These are phyloP conservation scores for Globicephala melas DNA, from an alignment of 2,113 vertebrate genomes.

Conservation along the genomic window DNA sequence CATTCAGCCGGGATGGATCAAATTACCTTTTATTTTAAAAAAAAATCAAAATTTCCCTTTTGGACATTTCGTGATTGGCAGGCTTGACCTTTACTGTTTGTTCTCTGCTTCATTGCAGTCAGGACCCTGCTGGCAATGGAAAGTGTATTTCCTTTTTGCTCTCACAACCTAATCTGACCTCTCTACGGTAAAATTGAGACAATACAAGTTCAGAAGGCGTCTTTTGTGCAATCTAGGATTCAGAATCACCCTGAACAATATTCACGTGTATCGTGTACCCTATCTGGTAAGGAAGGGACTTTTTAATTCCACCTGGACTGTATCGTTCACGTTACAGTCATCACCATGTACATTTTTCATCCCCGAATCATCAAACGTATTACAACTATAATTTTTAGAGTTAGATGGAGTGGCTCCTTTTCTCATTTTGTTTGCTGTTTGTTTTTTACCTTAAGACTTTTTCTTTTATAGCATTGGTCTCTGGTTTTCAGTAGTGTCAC, in stretches of 20 bases:
- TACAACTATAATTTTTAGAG: not conserved
- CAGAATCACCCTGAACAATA: not conserved
- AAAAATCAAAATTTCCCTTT: conserved; percentile 77
- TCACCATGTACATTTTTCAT: too few relatives aligned
- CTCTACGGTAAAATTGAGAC: not conserved
- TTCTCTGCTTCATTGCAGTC: conserved; percentile 25
- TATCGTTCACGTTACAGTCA: not conserved
- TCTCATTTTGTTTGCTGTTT: not conserved
- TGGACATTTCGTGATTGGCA: conserved; percentile 68
- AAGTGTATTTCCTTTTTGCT: not conserved
- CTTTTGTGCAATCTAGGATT: not conserved
- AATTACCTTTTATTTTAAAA: conserved; percentile 76
- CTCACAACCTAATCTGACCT: conserved; percentile 57
- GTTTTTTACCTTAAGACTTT: not conserved
- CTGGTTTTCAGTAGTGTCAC: not conserved
- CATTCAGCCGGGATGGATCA: conserved; percentile 66
- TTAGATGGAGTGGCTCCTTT: too few relatives aligned
- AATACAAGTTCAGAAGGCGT: conserved; percentile 7
- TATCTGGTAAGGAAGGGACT: too few relatives aligned
- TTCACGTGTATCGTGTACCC: fast-evolving
- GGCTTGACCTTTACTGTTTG: conserved; percentile 66
- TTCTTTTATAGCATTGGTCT: not conserved
- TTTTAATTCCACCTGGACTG: too few relatives aligned
- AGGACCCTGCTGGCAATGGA: conserved; percentile 52
- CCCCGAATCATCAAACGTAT: fast-evolving